Percentiles rank a stretch among this genome's conserved stretches.
These are phyloP conservation scores for Archilochus colubris DNA, from an alignment of 2,113 vertebrate genomes.

Conservation along the genomic window DNA sequence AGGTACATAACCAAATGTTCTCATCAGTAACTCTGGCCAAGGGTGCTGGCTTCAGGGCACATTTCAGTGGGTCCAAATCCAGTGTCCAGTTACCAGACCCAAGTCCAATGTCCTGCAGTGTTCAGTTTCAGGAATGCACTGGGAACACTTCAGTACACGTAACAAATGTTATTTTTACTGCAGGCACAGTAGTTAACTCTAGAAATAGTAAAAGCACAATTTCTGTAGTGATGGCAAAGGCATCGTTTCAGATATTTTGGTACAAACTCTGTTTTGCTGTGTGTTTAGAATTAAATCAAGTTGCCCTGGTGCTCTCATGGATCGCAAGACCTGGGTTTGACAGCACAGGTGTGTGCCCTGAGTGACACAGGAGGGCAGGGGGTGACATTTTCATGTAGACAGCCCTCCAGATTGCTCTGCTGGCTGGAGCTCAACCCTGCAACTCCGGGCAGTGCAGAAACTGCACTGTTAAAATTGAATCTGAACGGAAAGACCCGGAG, in stretches of 20 bases:
- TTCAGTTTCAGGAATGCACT: not conserved
- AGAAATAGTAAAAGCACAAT: not conserved
- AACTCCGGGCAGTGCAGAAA: not conserved
- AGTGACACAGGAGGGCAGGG: not conserved
- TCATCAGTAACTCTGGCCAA: not conserved
- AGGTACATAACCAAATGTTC: not conserved
- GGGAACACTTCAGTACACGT: not conserved
- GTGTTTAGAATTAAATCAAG: not conserved
- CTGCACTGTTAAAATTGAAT: rapidly evolving
- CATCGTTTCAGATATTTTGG: not conserved
- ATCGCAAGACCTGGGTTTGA: not conserved
- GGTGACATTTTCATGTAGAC: not conserved
- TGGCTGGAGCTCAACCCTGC: not conserved
- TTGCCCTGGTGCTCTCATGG: not conserved
- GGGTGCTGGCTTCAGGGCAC: not conserved
- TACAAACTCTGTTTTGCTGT: not conserved
- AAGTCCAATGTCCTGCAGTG: not conserved
- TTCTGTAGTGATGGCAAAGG: not conserved
- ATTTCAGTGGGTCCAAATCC: constrained; percentile 14
- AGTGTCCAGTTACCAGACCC: constrained; percentile 47
- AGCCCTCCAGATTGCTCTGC: not conserved
- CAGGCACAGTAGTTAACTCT: not conserved
- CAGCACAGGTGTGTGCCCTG: rapidly evolving
- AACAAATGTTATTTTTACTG: constrained; percentile 40
- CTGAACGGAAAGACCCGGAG: not conserved